Evolutionary conservation across 2,888 invertebrate genomes (phyloP), one percentile per base, ranked within the genome.

Genomic region (Epistrophe grossulariae): DNA sequence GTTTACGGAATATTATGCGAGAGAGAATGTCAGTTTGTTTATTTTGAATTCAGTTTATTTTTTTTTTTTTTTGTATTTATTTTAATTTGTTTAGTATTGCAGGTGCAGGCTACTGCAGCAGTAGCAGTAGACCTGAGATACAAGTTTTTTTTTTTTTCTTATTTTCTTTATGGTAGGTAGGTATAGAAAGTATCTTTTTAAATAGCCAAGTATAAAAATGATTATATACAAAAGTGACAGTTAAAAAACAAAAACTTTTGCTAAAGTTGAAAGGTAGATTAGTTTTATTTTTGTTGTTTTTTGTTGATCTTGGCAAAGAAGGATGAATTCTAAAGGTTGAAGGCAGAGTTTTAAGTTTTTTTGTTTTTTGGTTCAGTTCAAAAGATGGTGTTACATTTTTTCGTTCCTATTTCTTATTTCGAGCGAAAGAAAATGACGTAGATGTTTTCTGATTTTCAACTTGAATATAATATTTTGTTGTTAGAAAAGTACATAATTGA

Each of bases 1-100:
- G 74, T 79, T 71, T 71, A 64, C 64, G 64, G 85, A 78, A 85
- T 85, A 74, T 85, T 79, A 78, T 82, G 78, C 45, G 40, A 68
- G 48, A 77, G 68, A 70, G 52, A 70, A 70, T 52, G 52, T 62
- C 60, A 38, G 48, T 77, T 66, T 80, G 68, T 85, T 84, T 84
- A 72, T 80, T 85, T 77, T 74, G 48, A 71, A 71, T 45, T 68
- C 50, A 24, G 35, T 35, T 24, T 74, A 57, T 60, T 70, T 35
- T 70, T 64, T n/a, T n/a, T n/a, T 72, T 55, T 35, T 13, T 57
- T 68, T 48, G 4, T 13, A 11, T 52, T 19, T 24, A 24, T 52
- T 71, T 71, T 45, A 60, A 43, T 66, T 31, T 50, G 45, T 45
- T 31, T 38, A 17, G 35, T 38, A 64, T 55, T 77, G 81, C 84